These are phyloP conservation scores for Stercorarius parasiticus DNA, from an alignment of 2,113 vertebrate genomes.

Conservation along the genomic window DNA sequence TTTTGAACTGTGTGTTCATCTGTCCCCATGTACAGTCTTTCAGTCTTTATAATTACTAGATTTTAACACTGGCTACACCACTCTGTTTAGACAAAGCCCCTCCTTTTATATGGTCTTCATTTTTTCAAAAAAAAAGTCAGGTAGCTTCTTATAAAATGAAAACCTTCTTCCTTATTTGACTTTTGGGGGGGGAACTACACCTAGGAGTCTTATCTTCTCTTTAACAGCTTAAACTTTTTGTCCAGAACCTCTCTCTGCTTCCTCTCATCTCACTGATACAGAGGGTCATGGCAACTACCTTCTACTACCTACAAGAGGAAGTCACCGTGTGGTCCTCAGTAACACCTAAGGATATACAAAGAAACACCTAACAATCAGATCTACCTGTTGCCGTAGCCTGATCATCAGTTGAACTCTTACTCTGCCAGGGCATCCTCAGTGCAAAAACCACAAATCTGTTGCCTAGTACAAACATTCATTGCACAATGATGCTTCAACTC, in stretches of 20 bases:
- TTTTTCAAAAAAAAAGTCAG: background rate
- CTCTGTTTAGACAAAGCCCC: background rate
- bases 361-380: background rate
- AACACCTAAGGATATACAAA: background rate
- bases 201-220: background rate
- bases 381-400: background rate
- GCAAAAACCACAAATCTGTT: background rate
- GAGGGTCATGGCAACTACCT: background rate
- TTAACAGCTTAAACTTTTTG: background rate
- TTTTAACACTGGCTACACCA: background rate
- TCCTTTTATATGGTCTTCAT: background rate
- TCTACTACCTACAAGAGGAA: background rate
- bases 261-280: background rate
- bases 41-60: background rate
- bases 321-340: background rate
- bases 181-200: background rate
- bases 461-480: background rate
- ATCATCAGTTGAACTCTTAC: background rate
- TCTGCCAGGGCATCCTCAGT: background rate
- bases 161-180: background rate
- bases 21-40: background rate
- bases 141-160: background rate
- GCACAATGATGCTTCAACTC: background rate
- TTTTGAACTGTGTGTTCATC: background rate
- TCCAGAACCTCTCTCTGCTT: background rate